Base-by-base conservation (phyloP, 2,888 invertebrate genomes). In the Meloe dianella region DNA sequence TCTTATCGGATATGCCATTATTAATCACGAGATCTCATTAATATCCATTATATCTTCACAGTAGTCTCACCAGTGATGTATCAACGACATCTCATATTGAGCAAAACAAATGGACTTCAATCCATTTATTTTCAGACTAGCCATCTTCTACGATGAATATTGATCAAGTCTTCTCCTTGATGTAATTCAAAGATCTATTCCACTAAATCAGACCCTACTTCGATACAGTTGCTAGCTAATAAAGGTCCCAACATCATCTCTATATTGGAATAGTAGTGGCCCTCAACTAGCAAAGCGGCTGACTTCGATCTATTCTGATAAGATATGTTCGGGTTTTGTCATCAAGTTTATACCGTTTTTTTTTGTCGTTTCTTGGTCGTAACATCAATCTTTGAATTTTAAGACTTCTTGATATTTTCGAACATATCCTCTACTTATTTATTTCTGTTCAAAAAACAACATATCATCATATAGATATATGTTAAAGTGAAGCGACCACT, bases 61-160 rank as follows among this genome's bases (percentile, higher is more conserved):
- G 1, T n/a, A 47, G 20, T 47, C 17, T 8, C 17, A 7, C 12
- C 3, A 17, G n/a, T 54, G 20, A 17, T 41, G 14, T 27, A 38
- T 32, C 38, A 38, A 27, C 54, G 14, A 27, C 24, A 24, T 54
- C 12, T 27, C 54, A 54, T 24, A 54, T 54, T 54, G 54, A 27
- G 2, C 54, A 68, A 69, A 73, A 74, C 69, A 75, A 73, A 75
- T 75, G 73, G 73, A 74, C 69, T 72, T 66, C 72, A 73, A 74
- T 75, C 72, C 74, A 75, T 73, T 75, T 75, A 70, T 67, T 66
- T 71, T 66, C 66, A 69, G 71, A 70, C 54, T 24, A 47, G 47
- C 6, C 14, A 4, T 20, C 9, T 72, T 72, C 68, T 68, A 67
- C 70, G 68, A 72, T 74, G 77, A 74, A 77, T 77, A 77, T 77